Conservation (phyloP, 1,140 invertebrate species). For the Harpegnathos saltator region DNA sequence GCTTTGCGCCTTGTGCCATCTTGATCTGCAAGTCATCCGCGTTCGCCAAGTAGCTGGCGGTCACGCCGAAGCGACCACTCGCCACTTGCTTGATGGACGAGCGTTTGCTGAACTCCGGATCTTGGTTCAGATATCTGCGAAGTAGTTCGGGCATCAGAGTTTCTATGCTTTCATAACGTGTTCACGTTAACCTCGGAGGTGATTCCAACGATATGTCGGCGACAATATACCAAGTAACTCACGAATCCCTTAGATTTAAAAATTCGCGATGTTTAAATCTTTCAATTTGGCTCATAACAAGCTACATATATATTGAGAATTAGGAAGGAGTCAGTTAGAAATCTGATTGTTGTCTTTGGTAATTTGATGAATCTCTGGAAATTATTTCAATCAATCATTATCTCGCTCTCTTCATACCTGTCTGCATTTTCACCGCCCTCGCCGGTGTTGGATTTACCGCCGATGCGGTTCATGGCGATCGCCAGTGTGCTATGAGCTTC, state of each 20-base stretch:
- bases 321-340: not conserved
- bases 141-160: no score
- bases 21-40: constrained; percentile 99
- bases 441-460: constrained; percentile 98
- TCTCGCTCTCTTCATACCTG: constrained; percentile 87
- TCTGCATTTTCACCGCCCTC: constrained; percentile 97
- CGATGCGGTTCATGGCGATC: constrained; percentile 98
- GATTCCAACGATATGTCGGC: no score
- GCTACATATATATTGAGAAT: no score
- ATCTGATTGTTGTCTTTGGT: not conserved
- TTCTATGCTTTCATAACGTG: no score
- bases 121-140: constrained; percentile 87
- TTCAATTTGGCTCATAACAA: no score
- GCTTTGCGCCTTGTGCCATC: constrained; percentile 99
- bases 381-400: not conserved
- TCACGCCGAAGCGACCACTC: constrained; percentile 99
- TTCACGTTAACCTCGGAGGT: no score
- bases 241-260: no score
- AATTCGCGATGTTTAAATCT: no score
- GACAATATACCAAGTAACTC: no score
- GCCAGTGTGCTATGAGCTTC: constrained; percentile 98
- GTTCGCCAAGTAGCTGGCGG: constrained; percentile 97
- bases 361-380: not conserved
- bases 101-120: constrained; percentile 91
- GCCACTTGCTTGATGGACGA: constrained; percentile 97